Evolutionary conservation across 2,888 invertebrate genomes (phyloP).

Genomic region (Andrena bicolor): DNA sequence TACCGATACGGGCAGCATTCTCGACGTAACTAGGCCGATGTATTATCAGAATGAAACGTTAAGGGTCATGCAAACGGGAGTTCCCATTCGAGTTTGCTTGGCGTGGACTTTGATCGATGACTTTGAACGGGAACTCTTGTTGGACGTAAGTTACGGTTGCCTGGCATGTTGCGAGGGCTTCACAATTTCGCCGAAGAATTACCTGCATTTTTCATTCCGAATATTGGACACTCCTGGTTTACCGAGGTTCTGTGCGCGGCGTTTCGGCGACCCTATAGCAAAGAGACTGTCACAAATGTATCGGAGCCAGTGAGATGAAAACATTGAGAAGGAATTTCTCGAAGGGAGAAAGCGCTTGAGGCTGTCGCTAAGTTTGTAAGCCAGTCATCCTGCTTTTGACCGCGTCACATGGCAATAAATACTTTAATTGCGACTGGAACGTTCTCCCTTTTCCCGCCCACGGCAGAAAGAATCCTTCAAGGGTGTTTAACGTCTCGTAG

Average conservation of each 20-base stretch:
- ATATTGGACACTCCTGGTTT: conserved; percentile 31
- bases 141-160: conserved; percentile 87
- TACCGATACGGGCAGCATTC: conserved; percentile 85
- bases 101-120: conserved; percentile 93
- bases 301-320: background rate
- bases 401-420: conserved; percentile 36
- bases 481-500: conserved; percentile 56
- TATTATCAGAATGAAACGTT: conserved; percentile 75
- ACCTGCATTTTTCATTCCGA: conserved; percentile 21
- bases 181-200: conserved; percentile 23
- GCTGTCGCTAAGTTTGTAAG: background rate
- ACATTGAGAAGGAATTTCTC: background rate
- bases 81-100: conserved; percentile 87
- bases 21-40: conserved; percentile 85
- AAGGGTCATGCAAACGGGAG: conserved; percentile 67
- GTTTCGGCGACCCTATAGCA: background rate
- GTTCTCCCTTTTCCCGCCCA: conserved; percentile 20
- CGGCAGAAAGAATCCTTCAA: conserved; percentile 40
- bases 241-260: conserved; percentile 3
- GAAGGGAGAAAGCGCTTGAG: background rate
- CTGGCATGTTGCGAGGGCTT: conserved; percentile 6
- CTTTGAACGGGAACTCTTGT: conserved; percentile 90
- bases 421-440: conserved; percentile 43
- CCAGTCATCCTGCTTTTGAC: conserved; percentile 10
- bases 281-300: background rate